phyloP scores from a whole-genome alignment of 2,797 vertebrate species.

The Megalops cyprinoides region DNA sequence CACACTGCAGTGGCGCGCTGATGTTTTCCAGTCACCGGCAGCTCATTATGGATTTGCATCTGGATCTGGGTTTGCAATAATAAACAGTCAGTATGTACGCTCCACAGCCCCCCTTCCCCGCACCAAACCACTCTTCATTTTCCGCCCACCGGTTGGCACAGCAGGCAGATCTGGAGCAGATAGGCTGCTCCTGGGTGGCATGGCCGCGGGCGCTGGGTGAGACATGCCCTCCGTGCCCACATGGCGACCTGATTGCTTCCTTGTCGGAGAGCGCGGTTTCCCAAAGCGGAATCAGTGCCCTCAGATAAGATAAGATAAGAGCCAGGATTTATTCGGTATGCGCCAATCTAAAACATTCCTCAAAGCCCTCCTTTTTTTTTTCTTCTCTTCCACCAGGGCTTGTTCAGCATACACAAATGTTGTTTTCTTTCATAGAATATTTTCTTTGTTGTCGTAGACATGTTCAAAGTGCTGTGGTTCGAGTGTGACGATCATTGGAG shows the following conservation, averaged over 20 bases:
- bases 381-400: background rate
- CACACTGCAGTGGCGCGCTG: slow-evolving; percentile 40
- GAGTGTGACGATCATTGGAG: background rate
- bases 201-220: background rate
- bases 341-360: slow-evolving; percentile 32
- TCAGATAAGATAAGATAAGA: slow-evolving; percentile 28
- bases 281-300: slow-evolving; percentile 12
- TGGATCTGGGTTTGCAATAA: slow-evolving; percentile 63
- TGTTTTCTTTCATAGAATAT: slow-evolving; percentile 40
- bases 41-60: slow-evolving; percentile 63
- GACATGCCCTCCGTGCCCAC: slow-evolving; percentile 22
- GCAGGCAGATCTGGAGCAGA: slow-evolving; percentile 5
- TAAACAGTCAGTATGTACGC: slow-evolving; percentile 60
- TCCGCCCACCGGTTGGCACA: slow-evolving; percentile 18
- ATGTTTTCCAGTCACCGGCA: slow-evolving; percentile 63
- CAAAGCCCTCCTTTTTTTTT: background rate
- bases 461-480: background rate
- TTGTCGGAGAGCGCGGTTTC: slow-evolving; percentile 25
- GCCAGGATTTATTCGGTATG: background rate
- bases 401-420: slow-evolving; percentile 15
- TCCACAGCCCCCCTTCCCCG: slow-evolving; percentile 50
- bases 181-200: slow-evolving; percentile 44
- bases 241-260: slow-evolving; percentile 37
- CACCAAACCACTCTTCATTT: slow-evolving; percentile 44
- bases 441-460: slow-evolving; percentile 31